Evolutionary conservation across 2,113 vertebrate species (phyloP).

Genomic region (Channa maculata): DNA sequence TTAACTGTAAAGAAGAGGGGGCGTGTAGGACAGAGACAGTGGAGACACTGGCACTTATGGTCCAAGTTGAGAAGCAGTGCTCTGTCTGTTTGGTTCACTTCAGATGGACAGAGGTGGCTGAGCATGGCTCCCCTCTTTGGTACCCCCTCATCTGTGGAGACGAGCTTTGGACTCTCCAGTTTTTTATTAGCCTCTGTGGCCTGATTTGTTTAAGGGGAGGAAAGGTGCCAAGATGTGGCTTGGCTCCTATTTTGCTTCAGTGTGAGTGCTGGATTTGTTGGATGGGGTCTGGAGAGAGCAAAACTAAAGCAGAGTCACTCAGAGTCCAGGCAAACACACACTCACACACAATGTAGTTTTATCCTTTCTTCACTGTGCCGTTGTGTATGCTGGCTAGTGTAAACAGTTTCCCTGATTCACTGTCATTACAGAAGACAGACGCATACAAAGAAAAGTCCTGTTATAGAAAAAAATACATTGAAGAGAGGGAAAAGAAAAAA

Average conservation of each 20-base stretch:
- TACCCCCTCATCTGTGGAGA: slow-evolving; percentile 65
- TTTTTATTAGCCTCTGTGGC: slow-evolving; percentile 81
- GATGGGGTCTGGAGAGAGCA: slow-evolving; percentile 31
- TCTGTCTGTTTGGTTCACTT: slow-evolving; percentile 46
- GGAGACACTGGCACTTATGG: slow-evolving; percentile 53
- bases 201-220: slow-evolving; percentile 80
- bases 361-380: slow-evolving; percentile 39
- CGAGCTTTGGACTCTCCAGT: slow-evolving; percentile 53
- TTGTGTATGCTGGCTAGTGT: slow-evolving; percentile 45
- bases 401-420: slow-evolving; percentile 49
- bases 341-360: slow-evolving; percentile 49
- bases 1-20: slow-evolving; percentile 31
- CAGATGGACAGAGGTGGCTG: slow-evolving; percentile 19
- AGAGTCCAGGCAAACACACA: slow-evolving; percentile 53
- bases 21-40: slow-evolving; percentile 36
- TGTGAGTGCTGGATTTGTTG: slow-evolving; percentile 72
- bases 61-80: slow-evolving; percentile 36
- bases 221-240: slow-evolving; percentile 79
- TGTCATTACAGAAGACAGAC: slow-evolving; percentile 51
- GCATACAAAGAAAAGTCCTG: slow-evolving; percentile 30
- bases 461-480: slow-evolving; percentile 6
- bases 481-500: slow-evolving; percentile 7
- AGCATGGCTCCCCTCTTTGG: slow-evolving; percentile 65
- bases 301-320: slow-evolving; percentile 73
- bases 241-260: slow-evolving; percentile 74